Conservation (phyloP, 2,797 vertebrate genomes). For the Neomorphus geoffroyi region DNA sequence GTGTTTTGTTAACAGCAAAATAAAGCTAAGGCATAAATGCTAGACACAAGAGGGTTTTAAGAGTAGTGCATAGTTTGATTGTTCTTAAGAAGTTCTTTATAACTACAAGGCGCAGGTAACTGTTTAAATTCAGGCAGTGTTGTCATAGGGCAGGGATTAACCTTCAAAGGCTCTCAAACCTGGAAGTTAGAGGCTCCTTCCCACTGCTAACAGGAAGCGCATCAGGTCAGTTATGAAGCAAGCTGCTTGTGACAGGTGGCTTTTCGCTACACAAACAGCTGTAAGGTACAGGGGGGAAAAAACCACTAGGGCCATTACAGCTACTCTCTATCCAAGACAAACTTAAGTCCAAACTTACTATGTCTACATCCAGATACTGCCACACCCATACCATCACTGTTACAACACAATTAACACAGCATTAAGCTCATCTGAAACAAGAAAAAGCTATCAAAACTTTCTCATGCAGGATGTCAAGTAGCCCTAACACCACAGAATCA, state of each 20-base stretch:
- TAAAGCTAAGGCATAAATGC: neutral
- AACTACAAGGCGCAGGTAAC: neutral
- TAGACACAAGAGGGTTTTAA: neutral
- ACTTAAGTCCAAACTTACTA: neutral
- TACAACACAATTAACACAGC: neutral
- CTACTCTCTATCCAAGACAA: neutral
- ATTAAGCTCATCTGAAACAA: neutral
- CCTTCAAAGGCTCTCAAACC: neutral
- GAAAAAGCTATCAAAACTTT: neutral
- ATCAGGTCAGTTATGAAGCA: neutral
- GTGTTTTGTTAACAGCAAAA: neutral
- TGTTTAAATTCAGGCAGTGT: neutral
- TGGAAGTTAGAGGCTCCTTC: neutral
- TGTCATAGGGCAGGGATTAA: neutral
- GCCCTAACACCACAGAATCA: neutral
- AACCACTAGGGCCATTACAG: neutral
- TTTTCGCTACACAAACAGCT: neutral
- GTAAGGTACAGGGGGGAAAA: no score
- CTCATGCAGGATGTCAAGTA: fast-evolving
- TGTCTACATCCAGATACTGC: fast-evolving
- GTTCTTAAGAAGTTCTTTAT: neutral
- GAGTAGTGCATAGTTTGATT: neutral
- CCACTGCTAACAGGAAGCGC: neutral
- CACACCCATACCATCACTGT: fast-evolving
- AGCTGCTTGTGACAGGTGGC: neutral